A percentile compares a stretch with the other conserved stretches of the same genome.
phyloP scores from a whole-genome alignment of 1,140 invertebrate species.

The Cydia amplana region DNA sequence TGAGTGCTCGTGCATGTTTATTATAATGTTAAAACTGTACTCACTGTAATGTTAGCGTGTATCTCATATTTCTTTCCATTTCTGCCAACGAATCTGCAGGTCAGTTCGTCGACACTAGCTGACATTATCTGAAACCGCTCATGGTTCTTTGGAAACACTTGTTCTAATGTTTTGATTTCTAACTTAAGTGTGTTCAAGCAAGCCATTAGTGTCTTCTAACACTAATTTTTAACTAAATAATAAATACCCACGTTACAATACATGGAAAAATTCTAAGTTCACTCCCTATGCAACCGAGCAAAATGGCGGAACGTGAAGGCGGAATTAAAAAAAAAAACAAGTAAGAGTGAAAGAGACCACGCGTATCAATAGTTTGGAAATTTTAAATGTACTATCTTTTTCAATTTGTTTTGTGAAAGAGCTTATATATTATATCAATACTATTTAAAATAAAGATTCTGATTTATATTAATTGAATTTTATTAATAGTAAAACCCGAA shows the following conservation, averaged over 20 bases:
- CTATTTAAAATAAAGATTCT: background rate
- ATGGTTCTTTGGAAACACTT: conserved; percentile 96
- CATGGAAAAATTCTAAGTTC: conserved; percentile 75
- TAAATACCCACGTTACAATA: conserved; percentile 70
- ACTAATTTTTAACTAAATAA: conserved; percentile 72
- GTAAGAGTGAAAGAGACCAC: conserved; percentile 27
- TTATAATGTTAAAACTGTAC: conserved; percentile 60
- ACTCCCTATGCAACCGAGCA: conserved; percentile 69
- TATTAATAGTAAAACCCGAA: background rate
- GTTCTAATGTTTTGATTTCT: conserved; percentile 98
- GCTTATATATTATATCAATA: too few species aligned
- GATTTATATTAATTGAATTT: background rate
- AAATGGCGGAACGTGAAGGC: conserved; percentile 75
- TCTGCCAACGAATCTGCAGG: conserved; percentile 96
- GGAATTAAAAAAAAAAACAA: conserved; percentile 43
- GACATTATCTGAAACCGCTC: conserved; percentile 98
- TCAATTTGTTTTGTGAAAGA: background rate
- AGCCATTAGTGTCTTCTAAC: conserved; percentile 88
- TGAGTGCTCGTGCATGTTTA: background rate
- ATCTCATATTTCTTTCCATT: conserved; percentile 97
- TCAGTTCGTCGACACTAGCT: conserved; percentile 98
- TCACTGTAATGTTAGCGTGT: conserved; percentile 98
- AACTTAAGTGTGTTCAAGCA: conserved; percentile 98
- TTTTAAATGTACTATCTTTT: background rate
- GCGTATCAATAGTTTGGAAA: conserved; percentile 72